These are phyloP conservation scores for Haemorhous mexicanus DNA, from an alignment of 2,113 vertebrate genomes.

Conservation along the genomic window DNA sequence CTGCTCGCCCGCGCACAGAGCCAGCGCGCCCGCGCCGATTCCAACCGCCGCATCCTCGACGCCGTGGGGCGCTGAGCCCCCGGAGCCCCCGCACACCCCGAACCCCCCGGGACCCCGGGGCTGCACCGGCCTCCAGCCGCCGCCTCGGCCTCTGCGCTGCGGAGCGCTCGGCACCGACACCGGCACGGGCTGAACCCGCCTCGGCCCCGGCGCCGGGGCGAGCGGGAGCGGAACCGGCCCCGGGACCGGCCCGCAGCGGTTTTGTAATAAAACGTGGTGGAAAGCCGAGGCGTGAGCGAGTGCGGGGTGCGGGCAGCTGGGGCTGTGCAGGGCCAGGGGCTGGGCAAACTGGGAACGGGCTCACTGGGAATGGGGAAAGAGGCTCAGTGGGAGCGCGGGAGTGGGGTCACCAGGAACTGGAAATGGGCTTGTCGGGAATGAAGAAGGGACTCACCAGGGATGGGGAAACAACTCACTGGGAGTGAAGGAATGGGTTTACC, in stretches of 20 bases:
- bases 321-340: not conserved
- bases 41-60: slow-evolving; percentile 87
- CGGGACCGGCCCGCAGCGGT: not conserved
- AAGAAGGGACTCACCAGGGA: not conserved
- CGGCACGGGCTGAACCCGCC: slow-evolving; percentile 67
- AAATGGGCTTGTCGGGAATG: fast-evolving
- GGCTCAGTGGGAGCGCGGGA: not conserved
- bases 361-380: not conserved
- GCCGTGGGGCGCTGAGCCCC: slow-evolving; percentile 84
- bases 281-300: not conserved
- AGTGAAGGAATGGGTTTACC: not conserved
- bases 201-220: not conserved
- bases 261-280: slow-evolving; percentile 71
- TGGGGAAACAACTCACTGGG: not conserved
- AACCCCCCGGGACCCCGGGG: not conserved
- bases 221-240: not conserved
- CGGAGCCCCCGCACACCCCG: not conserved
- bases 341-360: not conserved
- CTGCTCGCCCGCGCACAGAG: slow-evolving; percentile 85
- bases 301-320: not conserved
- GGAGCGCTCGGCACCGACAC: not conserved
- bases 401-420: not conserved
- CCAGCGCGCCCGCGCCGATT: slow-evolving; percentile 82
- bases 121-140: not conserved
- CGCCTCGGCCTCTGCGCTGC: not conserved